A percentile compares a stretch with the other conserved stretches of the same genome.
phyloP scores from a whole-genome alignment of 2,113 vertebrate species.

The Bostrychus sinensis region DNA sequence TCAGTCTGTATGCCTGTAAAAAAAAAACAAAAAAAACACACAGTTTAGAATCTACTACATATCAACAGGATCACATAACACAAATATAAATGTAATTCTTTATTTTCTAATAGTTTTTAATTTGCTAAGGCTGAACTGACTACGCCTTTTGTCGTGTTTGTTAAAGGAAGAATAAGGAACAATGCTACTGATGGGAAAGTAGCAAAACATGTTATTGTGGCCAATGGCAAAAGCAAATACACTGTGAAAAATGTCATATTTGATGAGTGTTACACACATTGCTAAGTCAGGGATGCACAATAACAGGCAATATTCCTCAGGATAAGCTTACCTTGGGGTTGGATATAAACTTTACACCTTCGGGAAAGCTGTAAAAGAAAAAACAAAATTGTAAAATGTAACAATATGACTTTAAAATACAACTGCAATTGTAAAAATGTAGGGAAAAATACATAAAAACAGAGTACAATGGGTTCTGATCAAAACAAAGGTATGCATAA shows the following conservation, averaged over 20 bases:
- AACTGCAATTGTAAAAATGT: too few species aligned
- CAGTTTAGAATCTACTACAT: too few species aligned
- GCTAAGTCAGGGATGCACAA: constrained; percentile 34
- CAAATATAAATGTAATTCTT: background rate
- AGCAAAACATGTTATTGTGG: constrained; percentile 39
- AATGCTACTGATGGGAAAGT: constrained; percentile 44
- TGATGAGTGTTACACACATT: constrained; percentile 58
- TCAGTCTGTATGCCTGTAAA: constrained; percentile 84
- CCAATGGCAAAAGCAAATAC: constrained; percentile 58
- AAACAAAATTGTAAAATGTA: constrained; percentile 11
- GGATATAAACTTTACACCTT: constrained; percentile 85
- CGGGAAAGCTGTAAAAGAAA: constrained; percentile 81
- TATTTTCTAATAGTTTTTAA: background rate
- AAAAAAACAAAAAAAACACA: background rate
- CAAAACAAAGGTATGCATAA: too few species aligned
- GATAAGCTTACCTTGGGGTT: constrained; percentile 88
- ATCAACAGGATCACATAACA: too few species aligned
- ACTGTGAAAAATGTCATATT: constrained; percentile 43
- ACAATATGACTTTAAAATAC: constrained; percentile 31
- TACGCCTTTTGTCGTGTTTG: constrained; percentile 24
- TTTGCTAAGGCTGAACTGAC: background rate
- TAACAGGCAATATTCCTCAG: constrained; percentile 33
- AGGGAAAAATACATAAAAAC: too few species aligned
- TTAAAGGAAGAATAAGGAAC: too few species aligned
- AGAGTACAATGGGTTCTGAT: too few species aligned